Evolutionary conservation across 1,140 invertebrate species (phyloP), one percentile per base, ranked within the genome.

Genomic region (Euura lappo): DNA sequence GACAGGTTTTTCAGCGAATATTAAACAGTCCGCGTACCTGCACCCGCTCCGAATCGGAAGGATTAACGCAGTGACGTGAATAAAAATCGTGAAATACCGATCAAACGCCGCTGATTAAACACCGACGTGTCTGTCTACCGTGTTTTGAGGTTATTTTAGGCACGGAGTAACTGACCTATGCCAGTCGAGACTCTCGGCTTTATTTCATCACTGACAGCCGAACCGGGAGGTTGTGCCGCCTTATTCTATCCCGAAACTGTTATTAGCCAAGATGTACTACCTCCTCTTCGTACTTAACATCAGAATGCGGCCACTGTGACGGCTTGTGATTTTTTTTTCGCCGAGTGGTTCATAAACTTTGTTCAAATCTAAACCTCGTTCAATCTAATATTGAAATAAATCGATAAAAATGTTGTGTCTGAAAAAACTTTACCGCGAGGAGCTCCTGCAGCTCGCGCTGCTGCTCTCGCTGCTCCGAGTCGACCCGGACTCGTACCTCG

Each of bases 391-490:
- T 28, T 28, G 28, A 28, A 28, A 28, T 28, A 28, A 73, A 68
- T 76, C 67, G 72, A 72, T 71, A 71, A 87, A 82, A 78, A 94
- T 95, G 93, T 87, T 94, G 80, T 91, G 90, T 71, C 82, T 94
- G 74, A 95, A 94, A 84, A 95, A 95, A 84, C 82, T 93, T 4
- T 93, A 93, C 75, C 89, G 92, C 13, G 94, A 96, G 80, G 94
- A 95, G 85, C 86, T 96, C 68, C 86, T 96, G 13, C 93, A 95
- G 77, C 86, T 96, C 5, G 94, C 94, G 5, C 85, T 96, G 71
- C 86, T 96, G 28, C 87, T 96, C 13, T 95, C 94, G 80, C 87
- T 96, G 4, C 84, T 96, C 10, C 90, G 94, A 77, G 91, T 93
- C 0, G 93, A 95, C 81, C 91, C 93, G 0, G 91, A 93, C 65